These are phyloP conservation scores for Avahi laniger DNA, from an alignment of 2,797 vertebrate species.

Conservation along the genomic window DNA sequence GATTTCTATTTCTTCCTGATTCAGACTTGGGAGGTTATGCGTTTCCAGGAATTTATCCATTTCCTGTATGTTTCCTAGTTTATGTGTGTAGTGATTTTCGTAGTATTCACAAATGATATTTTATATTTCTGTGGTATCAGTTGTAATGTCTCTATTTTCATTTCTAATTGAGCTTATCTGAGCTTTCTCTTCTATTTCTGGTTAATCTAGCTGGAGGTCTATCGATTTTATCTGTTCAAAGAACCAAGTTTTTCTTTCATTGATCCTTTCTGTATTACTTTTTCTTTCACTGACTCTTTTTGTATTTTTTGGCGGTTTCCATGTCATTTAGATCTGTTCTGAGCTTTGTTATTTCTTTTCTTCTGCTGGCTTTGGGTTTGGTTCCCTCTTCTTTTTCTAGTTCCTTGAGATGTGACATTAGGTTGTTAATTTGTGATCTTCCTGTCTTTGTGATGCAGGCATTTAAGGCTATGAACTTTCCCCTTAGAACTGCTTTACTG, in stretches of 20 bases:
- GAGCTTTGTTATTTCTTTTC: not conserved
- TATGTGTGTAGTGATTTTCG: not conserved
- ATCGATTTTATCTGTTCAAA: not conserved
- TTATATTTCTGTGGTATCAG: not conserved
- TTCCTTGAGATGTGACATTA: not conserved
- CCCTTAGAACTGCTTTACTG: not conserved
- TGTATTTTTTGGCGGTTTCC: not conserved
- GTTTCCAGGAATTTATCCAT: not conserved
- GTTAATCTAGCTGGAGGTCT: not conserved
- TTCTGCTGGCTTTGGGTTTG: not conserved
- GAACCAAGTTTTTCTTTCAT: not conserved
- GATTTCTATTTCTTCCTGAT: not conserved
- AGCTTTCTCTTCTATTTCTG: not conserved
- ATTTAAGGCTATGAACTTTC: not conserved
- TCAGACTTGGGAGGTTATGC: not conserved
- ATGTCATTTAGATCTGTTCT: not conserved
- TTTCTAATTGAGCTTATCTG: not conserved
- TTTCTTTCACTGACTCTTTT: not conserved
- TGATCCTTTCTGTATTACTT: not conserved
- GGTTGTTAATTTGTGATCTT: not conserved
- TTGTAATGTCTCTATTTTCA: not conserved
- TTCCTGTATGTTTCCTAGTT: not conserved
- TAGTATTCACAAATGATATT: not conserved
- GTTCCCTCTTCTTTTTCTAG: not conserved
- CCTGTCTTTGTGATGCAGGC: not conserved